Evolutionary conservation across 2,113 vertebrate species (phyloP).

Genomic region (Varanus salvator): DNA sequence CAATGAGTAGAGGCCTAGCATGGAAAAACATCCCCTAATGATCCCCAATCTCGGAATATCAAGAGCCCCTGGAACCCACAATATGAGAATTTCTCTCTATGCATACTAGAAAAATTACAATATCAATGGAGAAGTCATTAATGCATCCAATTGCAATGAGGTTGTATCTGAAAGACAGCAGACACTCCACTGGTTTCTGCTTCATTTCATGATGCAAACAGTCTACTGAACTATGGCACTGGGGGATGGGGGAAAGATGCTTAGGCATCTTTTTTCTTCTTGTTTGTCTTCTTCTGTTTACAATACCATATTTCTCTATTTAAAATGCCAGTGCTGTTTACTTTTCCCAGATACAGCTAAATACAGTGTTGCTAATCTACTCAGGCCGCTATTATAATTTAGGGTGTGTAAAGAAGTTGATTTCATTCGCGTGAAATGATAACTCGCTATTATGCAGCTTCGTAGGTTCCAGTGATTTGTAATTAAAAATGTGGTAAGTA

Average conservation of each 20-base stretch:
- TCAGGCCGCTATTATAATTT: slow-evolving; percentile 52
- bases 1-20: slow-evolving; percentile 65
- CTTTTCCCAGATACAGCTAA: slow-evolving; percentile 59
- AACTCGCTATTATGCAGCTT: slow-evolving; percentile 35
- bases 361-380: slow-evolving; percentile 57
- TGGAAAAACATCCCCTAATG: slow-evolving; percentile 70
- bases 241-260: slow-evolving; percentile 7
- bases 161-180: slow-evolving; percentile 47
- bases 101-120: slow-evolving; percentile 68
- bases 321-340: slow-evolving; percentile 59
- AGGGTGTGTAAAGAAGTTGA: slow-evolving; percentile 39
- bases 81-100: slow-evolving; percentile 63
- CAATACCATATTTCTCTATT: slow-evolving; percentile 47
- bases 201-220: slow-evolving; percentile 61
- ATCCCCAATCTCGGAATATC: slow-evolving; percentile 67
- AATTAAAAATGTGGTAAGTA: slow-evolving; percentile 38
- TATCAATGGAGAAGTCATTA: slow-evolving; percentile 57
- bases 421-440: slow-evolving; percentile 54
- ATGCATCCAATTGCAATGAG: slow-evolving; percentile 43
- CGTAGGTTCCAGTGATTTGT: slow-evolving; percentile 51
- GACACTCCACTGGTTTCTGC: slow-evolving; percentile 46
- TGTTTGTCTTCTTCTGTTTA: slow-evolving; percentile 40
- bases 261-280: slow-evolving; percentile 31
- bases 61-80: slow-evolving; percentile 47
- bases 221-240: slow-evolving; percentile 45